These are phyloP conservation scores for Oryctes rhinoceros DNA, from an alignment of 1,140 invertebrate genomes.

Conservation along the genomic window DNA sequence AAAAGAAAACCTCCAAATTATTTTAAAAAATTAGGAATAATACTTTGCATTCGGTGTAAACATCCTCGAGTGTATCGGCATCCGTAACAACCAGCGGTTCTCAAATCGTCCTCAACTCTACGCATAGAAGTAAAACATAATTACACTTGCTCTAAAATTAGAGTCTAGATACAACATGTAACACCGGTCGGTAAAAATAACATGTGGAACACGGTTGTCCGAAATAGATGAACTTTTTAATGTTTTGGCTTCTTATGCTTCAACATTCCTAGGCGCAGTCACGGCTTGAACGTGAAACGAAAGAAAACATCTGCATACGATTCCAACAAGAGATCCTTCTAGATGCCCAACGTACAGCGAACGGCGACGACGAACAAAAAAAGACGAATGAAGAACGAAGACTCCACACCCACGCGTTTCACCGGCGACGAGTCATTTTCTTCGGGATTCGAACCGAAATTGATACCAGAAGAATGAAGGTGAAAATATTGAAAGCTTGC, in stretches of 20 bases:
- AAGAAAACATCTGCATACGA: not conserved
- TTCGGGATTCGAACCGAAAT: too few relatives aligned
- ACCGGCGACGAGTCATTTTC: too few relatives aligned
- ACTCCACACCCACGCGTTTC: not conserved
- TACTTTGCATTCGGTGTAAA: too few relatives aligned
- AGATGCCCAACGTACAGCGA: not conserved
- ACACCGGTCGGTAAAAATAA: conserved; percentile 23
- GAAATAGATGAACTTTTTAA: conserved; percentile 36
- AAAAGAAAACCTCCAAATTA: too few relatives aligned
- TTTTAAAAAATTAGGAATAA: too few relatives aligned
- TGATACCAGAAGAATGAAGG: too few relatives aligned
- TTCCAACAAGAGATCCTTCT: not conserved
- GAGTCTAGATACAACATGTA: not conserved
- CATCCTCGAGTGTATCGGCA: too few relatives aligned
- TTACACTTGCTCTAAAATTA: conserved; percentile 25
- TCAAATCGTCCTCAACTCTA: not conserved
- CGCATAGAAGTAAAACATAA: not conserved
- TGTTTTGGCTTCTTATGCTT: conserved; percentile 10
- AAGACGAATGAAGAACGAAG: not conserved
- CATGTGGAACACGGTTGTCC: conserved; percentile 21
- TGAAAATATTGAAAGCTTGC: too few relatives aligned
- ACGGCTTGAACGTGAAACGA: not conserved
- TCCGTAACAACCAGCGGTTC: too few relatives aligned
- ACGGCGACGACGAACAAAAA: not conserved
- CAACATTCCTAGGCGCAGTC: not conserved